A percentile compares a stretch with the other conserved stretches of the same genome.
Conservation (phyloP, 2,888 invertebrate species). For the Crossocerus cetratus region DNA sequence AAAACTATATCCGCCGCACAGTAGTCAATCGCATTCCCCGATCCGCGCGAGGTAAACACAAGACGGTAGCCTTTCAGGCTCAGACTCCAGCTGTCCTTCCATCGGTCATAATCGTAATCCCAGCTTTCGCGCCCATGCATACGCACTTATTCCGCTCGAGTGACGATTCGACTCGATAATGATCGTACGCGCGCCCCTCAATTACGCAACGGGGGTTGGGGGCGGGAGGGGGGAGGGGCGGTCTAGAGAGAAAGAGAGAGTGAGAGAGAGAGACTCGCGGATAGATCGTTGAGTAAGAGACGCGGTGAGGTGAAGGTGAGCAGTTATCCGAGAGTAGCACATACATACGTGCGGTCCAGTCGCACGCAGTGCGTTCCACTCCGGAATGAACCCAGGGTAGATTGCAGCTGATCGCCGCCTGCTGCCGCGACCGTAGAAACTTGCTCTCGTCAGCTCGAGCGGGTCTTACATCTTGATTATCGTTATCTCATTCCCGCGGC, state of each 20-base stretch:
- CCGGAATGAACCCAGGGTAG: constrained; percentile 1
- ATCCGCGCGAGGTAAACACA: too few species aligned
- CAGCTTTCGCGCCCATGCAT: constrained; percentile 11
- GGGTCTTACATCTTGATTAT: too few species aligned
- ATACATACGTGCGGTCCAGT: not conserved
- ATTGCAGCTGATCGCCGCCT: constrained; percentile 45
- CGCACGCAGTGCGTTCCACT: not conserved
- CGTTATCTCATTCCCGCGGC: too few species aligned
- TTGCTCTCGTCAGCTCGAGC: not conserved
- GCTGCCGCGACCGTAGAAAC: constrained; percentile 41
- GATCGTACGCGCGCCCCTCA: constrained; percentile 44
- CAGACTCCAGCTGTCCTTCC: too few species aligned
- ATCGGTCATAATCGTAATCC: too few species aligned
- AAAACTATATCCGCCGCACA: too few species aligned
- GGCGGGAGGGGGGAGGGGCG: too few species aligned
- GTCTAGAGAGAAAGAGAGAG: constrained; percentile 29
- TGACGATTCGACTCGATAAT: constrained; percentile 63
- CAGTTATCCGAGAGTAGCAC: constrained; percentile 47
- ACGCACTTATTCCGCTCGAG: constrained; percentile 65
- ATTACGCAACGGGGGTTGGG: constrained; percentile 62
- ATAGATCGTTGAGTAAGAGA: constrained; percentile 61
- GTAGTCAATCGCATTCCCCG: too few species aligned
- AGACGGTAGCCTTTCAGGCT: too few species aligned
- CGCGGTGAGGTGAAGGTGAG: constrained; percentile 69
- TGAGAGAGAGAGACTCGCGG: constrained; percentile 37